Evolutionary conservation across 2,797 vertebrate species (phyloP).

Genomic region (Clarias pachynema): DNA sequence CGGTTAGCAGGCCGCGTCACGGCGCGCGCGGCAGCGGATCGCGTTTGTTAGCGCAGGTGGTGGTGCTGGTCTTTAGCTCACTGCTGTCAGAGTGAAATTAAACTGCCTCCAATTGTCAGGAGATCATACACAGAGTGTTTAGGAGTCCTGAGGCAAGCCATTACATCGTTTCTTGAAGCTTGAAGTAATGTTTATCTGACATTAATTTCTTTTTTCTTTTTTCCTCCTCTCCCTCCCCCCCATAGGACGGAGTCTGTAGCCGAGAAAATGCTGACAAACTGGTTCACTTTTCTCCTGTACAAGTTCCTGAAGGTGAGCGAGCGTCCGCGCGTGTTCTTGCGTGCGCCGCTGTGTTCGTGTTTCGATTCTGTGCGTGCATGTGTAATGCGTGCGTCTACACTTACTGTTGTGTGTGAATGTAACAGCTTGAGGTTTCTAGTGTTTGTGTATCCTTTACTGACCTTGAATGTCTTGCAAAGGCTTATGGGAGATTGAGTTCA

Average conservation of each 20-base stretch:
- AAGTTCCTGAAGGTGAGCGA: conserved; percentile 83
- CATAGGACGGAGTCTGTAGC: conserved; percentile 81
- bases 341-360: not conserved
- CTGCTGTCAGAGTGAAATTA: conserved; percentile 48
- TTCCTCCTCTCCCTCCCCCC: not conserved
- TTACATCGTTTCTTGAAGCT: conserved; percentile 34
- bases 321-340: not conserved
- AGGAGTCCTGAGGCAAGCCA: conserved; percentile 30
- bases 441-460: conserved; percentile 44
- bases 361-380: not conserved
- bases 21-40: not conserved
- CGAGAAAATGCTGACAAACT: conserved; percentile 86
- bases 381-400: not conserved
- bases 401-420: not conserved
- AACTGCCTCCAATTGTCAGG: conserved; percentile 21
- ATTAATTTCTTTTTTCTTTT: conserved; percentile 25
- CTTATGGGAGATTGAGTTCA: conserved; percentile 53
- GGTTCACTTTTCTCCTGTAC: conserved; percentile 84
- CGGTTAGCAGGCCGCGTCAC: conserved; percentile 33
- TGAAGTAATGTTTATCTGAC: conserved; percentile 41
- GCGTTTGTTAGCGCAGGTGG: conserved; percentile 18
- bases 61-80: conserved; percentile 17
- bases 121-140: conserved; percentile 10
- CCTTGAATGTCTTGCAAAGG: conserved; percentile 48
- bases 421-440: conserved; percentile 51